Percentiles rank a stretch among this genome's conserved stretches.
Conservation (phyloP, 2,113 vertebrate species). For the Balaeniceps rex region DNA sequence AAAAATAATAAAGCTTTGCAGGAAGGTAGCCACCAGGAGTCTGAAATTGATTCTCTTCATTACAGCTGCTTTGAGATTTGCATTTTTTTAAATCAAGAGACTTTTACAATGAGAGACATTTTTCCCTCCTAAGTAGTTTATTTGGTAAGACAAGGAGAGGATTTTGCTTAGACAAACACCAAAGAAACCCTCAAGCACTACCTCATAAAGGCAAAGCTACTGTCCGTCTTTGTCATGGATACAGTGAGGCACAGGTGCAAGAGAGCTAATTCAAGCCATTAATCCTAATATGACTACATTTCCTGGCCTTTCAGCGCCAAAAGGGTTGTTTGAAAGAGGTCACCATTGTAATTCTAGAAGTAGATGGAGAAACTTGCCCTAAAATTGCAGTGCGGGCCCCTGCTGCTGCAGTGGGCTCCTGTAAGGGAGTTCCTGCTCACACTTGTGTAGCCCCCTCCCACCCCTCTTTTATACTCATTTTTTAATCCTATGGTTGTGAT, state of each 20-base stretch:
- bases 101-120: background rate
- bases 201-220: background rate
- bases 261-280: background rate
- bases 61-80: conserved; percentile 12
- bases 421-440: background rate
- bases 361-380: background rate
- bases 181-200: background rate
- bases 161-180: background rate
- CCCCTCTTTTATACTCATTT: background rate
- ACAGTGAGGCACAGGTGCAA: background rate
- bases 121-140: background rate
- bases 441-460: rapidly evolving
- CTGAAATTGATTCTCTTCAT: conserved; percentile 31
- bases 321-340: background rate
- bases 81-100: background rate
- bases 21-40: conserved; percentile 10
- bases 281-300: background rate
- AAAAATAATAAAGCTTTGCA: conserved; percentile 50
- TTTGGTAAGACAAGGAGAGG: background rate
- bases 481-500: background rate
- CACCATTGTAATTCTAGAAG: background rate
- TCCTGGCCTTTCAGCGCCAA: background rate
- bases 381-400: background rate
- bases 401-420: background rate
- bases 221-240: background rate